phyloP scores from a whole-genome alignment of 2,888 invertebrate species.

The Drosophila borborema region DNA sequence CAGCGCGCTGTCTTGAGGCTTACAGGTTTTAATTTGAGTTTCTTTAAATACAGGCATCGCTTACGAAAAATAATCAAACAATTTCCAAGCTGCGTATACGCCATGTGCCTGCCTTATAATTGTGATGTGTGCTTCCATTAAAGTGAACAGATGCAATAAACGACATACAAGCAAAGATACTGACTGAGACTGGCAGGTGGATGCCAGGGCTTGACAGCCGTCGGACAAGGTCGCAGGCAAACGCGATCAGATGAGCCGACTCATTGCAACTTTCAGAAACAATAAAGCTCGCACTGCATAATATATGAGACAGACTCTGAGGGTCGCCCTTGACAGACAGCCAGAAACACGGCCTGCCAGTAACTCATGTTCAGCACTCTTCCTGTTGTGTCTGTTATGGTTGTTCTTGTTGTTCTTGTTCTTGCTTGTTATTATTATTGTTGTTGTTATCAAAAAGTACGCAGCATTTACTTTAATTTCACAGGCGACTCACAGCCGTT shows the following conservation, averaged over 20 bases:
- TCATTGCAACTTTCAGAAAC: conserved; percentile 68
- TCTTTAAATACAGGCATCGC: background rate
- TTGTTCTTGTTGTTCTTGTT: background rate
- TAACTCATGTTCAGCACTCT: conserved; percentile 29
- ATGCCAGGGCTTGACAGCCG: conserved; percentile 48
- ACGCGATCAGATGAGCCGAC: conserved; percentile 37
- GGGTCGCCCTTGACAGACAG: conserved; percentile 48
- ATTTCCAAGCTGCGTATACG: conserved; percentile 24
- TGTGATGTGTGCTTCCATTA: conserved; percentile 42
- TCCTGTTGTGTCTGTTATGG: background rate
- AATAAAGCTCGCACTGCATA: conserved; percentile 71
- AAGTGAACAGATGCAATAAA: conserved; percentile 30
- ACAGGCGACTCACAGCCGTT: conserved; percentile 8
- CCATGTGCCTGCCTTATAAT: conserved; percentile 34
- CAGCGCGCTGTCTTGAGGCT: background rate
- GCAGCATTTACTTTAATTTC: conserved; percentile 54
- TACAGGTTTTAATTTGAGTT: background rate
- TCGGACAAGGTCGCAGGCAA: conserved; percentile 32
- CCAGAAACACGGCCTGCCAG: conserved; percentile 36
- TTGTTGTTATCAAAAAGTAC: conserved; percentile 23
- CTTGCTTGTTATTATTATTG: background rate
- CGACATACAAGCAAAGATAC: conserved; percentile 11
- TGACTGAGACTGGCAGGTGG: conserved; percentile 29
- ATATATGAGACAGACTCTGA: conserved; percentile 57
- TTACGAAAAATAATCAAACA: conserved; percentile 25